These are phyloP conservation scores for Portevinia maculata DNA, from an alignment of 2,888 invertebrate genomes.

Conservation along the genomic window DNA sequence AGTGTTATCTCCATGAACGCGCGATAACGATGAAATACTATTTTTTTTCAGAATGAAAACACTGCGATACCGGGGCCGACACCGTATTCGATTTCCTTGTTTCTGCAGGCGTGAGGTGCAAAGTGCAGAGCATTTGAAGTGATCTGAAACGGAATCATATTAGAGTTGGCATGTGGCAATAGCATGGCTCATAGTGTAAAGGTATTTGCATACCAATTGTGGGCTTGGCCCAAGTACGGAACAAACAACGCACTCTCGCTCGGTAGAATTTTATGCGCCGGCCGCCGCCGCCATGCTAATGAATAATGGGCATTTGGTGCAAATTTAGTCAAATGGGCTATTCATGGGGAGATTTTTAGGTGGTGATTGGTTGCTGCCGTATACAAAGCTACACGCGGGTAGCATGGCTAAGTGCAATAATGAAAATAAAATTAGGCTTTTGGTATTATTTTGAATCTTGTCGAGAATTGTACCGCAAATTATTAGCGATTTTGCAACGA, in stretches of 20 bases:
- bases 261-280: slow-evolving; percentile 31
- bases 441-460: slow-evolving; percentile 46
- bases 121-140: slow-evolving; percentile 44
- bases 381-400: neutral
- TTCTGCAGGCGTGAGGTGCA: slow-evolving; percentile 50
- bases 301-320: slow-evolving; percentile 68
- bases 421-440: slow-evolving; percentile 61
- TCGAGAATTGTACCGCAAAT: neutral
- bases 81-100: slow-evolving; percentile 60
- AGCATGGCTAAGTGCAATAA: slow-evolving; percentile 68
- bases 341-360: slow-evolving; percentile 62
- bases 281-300: slow-evolving; percentile 20
- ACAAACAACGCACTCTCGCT: slow-evolving; percentile 44
- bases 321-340: slow-evolving; percentile 69
- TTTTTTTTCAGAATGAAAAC: neutral
- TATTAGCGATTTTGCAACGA: slow-evolving; percentile 8
- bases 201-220: slow-evolving; percentile 69
- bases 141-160: slow-evolving; percentile 68
- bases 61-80: neutral
- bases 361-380: slow-evolving; percentile 55
- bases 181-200: slow-evolving; percentile 15
- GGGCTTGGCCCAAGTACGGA: slow-evolving; percentile 54
- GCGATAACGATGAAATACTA: slow-evolving; percentile 35
- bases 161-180: slow-evolving; percentile 66
- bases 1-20: slow-evolving; percentile 39